Evolutionary conservation across 2,888 invertebrate genomes (phyloP).

Genomic region (Heliconius cydno): DNA sequence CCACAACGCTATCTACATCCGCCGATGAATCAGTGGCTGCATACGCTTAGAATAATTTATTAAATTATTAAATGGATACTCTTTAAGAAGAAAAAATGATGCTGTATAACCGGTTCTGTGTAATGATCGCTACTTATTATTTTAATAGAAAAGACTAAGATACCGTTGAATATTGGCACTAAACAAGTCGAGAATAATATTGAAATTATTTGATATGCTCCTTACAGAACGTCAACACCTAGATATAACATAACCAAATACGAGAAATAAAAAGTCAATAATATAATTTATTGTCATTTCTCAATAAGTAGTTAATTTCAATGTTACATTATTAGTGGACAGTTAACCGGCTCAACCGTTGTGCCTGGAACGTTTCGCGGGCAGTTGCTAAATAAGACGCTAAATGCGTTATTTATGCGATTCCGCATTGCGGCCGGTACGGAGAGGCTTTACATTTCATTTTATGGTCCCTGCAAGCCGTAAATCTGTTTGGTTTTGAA

Average conservation of each 20-base stretch:
- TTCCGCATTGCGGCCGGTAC: conserved; percentile 62
- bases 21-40: conserved; percentile 48
- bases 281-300: conserved; percentile 37
- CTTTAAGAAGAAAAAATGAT: conserved; percentile 13
- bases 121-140: conserved; percentile 5
- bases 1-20: conserved; percentile 49
- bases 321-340: conserved; percentile 53
- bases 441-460: conserved; percentile 49
- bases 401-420: conserved; percentile 65
- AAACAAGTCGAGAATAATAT: too few species aligned
- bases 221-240: neutral
- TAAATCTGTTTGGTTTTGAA: conserved; percentile 33
- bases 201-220: too few species aligned
- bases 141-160: neutral
- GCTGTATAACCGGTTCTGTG: neutral
- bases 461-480: conserved; percentile 38
- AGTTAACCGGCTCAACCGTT: conserved; percentile 69
- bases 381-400: conserved; percentile 67
- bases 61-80: conserved; percentile 25
- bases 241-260: conserved; percentile 28
- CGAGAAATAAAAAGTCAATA: conserved; percentile 18
- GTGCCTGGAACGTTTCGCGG: conserved; percentile 58
- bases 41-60: conserved; percentile 33
- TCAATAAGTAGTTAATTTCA: conserved; percentile 41
- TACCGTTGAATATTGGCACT: neutral